Conservation (phyloP, 1,140 invertebrate genomes). For the Pseudomyrmex sp. region DNA sequence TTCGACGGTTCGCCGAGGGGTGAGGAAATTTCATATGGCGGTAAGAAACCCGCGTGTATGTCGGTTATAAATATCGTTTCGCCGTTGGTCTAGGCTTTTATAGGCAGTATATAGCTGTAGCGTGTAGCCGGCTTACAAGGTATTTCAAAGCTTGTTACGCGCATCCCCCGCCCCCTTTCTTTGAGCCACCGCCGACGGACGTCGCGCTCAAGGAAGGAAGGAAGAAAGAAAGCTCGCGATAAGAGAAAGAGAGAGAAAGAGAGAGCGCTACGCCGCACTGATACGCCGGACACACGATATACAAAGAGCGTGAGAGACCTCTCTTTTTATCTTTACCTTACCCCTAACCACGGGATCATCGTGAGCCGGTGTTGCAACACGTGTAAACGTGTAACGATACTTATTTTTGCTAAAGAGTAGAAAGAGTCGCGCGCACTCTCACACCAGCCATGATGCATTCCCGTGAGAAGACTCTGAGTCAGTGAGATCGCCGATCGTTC, state of each 20-base stretch:
- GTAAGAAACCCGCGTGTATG: not conserved
- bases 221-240: slow-evolving; percentile 32
- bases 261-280: slow-evolving; percentile 34
- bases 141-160: slow-evolving; percentile 63
- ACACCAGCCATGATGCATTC: slow-evolving; percentile 52
- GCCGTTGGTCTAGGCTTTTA: slow-evolving; percentile 36
- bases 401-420: slow-evolving; percentile 81
- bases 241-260: slow-evolving; percentile 40
- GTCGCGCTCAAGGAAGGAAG: slow-evolving; percentile 59
- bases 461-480: slow-evolving; percentile 22
- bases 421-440: slow-evolving; percentile 53
- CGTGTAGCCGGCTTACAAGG: slow-evolving; percentile 59
- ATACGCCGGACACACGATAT: slow-evolving; percentile 38
- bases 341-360: slow-evolving; percentile 62
- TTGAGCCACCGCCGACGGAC: slow-evolving; percentile 46
- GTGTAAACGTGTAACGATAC: slow-evolving; percentile 65
- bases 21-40: slow-evolving; percentile 42
- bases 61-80: slow-evolving; percentile 59
- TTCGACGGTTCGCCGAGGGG: slow-evolving; percentile 18
- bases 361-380: slow-evolving; percentile 61
- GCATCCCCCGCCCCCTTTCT: slow-evolving; percentile 19
- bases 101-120: slow-evolving; percentile 56
- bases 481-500: slow-evolving; percentile 22
- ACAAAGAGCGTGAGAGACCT: slow-evolving; percentile 38
- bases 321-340: not conserved